A percentile compares a stretch with the other conserved stretches of the same genome.
Evolutionary conservation across 2,797 vertebrate species (phyloP).

Genomic region (Artibeus lituratus): DNA sequence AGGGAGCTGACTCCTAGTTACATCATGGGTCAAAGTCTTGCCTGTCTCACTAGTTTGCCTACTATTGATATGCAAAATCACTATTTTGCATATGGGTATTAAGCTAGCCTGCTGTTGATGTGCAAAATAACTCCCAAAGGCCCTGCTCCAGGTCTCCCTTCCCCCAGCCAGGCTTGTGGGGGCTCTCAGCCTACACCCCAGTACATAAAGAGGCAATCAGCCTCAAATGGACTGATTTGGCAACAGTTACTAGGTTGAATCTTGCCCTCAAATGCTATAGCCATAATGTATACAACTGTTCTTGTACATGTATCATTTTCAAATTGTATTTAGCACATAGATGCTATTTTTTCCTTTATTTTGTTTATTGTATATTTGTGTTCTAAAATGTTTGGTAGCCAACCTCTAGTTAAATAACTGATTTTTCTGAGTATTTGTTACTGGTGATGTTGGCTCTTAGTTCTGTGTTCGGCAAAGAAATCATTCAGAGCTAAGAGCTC

Average conservation of each 20-base stretch:
- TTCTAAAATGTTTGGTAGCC: not conserved
- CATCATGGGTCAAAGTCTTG: too few relatives aligned
- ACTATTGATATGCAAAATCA: too few relatives aligned
- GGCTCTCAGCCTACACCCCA: too few relatives aligned
- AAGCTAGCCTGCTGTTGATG: too few relatives aligned
- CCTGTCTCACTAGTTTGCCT: too few relatives aligned
- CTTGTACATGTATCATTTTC: not conserved
- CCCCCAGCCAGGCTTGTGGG: too few relatives aligned
- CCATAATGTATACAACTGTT: not conserved
- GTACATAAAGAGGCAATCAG: not conserved
- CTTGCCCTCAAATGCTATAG: not conserved
- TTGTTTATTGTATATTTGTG: not conserved
- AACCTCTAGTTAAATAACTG: not conserved
- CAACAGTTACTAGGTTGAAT: not conserved
- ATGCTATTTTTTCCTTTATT: not conserved
- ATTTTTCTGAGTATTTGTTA: not conserved
- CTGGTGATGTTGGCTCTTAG: not conserved
- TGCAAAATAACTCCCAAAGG: too few relatives aligned
- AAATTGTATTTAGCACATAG: not conserved
- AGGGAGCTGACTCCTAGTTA: too few relatives aligned
- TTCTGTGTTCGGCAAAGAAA: not conserved
- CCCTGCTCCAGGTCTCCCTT: too few relatives aligned
- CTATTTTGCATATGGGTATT: too few relatives aligned
- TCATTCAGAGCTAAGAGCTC: not conserved
- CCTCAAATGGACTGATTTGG: not conserved